phyloP scores from a whole-genome alignment of 2,888 invertebrate species.

The Sialis lutaria region DNA sequence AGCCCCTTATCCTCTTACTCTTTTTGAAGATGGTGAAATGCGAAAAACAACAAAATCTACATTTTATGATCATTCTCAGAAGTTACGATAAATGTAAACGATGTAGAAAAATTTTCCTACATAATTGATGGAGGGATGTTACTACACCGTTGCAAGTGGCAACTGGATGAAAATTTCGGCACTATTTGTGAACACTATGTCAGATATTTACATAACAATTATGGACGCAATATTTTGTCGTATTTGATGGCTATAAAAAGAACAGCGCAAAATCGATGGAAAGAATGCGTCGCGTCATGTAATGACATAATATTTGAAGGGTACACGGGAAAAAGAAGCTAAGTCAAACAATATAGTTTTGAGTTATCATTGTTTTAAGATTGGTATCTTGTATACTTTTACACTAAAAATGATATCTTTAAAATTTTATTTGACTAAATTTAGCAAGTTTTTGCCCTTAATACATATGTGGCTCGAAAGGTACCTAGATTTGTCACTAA shows the following conservation, averaged over 20 bases:
- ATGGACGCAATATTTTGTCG: constrained; percentile 6
- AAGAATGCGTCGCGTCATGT: constrained; percentile 1
- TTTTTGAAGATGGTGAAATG: constrained; percentile 3
- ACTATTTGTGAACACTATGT: constrained; percentile 6
- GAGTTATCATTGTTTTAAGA: too few species aligned
- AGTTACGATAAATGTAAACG: constrained; percentile 4
- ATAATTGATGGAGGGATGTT: constrained; percentile 8
- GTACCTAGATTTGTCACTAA: too few species aligned
- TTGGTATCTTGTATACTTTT: too few species aligned
- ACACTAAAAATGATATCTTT: too few species aligned
- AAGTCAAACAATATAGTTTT: too few species aligned
- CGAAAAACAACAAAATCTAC: constrained; percentile 8
- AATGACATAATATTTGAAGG: too few species aligned
- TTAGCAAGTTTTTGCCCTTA: too few species aligned
- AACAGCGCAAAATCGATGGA: constrained; percentile 6
- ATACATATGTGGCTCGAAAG: too few species aligned
- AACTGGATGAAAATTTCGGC: constrained; percentile 9
- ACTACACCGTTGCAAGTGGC: constrained; percentile 7
- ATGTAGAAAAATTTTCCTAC: constrained; percentile 6
- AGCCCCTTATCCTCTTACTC: constrained; percentile 7
- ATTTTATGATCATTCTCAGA: constrained; percentile 10
- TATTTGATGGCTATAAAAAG: constrained; percentile 9
- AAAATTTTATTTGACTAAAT: too few species aligned
- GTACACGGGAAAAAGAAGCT: too few species aligned
- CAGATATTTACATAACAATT: constrained; percentile 7